Base-by-base conservation (phyloP, 2,888 invertebrate genomes). In the Hyposoter didymator region DNA sequence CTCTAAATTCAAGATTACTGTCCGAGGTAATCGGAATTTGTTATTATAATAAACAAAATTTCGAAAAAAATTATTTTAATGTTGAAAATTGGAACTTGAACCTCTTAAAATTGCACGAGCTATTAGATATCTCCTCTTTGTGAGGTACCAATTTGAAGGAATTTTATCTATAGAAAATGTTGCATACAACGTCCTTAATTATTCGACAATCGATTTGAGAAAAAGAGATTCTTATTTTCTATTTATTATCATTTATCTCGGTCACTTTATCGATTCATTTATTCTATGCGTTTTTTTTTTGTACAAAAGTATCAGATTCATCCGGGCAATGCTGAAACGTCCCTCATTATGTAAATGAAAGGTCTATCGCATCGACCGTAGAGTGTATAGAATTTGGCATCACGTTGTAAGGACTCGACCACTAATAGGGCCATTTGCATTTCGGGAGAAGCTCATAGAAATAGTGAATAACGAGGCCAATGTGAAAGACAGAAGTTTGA, bases 401-500 rank as follows among this genome's bases (percentile, higher is more conserved):
- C 10, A 6, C 73, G 8, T 52, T 19, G 12, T 32, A 43, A 59
- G 55, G 43, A 17, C 47, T 39, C 22, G 19, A 52, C 22, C 17
- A 22, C 59, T 52, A 72, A 72, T 35, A 35, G 43, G 43, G 55
- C 39, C 3, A 74, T 55, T 32, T 76, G 64, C 49, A 59, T 49
- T 39, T 39, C 22, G 8, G 14, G n/a, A 74, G 17, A 32, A 19
- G 39, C 17, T 17, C n/a, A n/a, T 35, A 19, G 49, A 76, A 76
- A 39, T 76, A 14, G 32, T 43, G 55, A 69, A 43, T 81, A 75
- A 81, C 47, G 59, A 67, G 28, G 73, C 19, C 28, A 43, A 43
- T 17, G 22, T 47, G 47, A 22, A 83, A 73, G 43, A 66, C 49
- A 39, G 52, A 55, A 78, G 78, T 78, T 83, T 73, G 55, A 73